Percentiles rank a stretch among this genome's conserved stretches.
phyloP scores from a whole-genome alignment of 2,888 invertebrate genomes.

The Sthenelais limicola region DNA sequence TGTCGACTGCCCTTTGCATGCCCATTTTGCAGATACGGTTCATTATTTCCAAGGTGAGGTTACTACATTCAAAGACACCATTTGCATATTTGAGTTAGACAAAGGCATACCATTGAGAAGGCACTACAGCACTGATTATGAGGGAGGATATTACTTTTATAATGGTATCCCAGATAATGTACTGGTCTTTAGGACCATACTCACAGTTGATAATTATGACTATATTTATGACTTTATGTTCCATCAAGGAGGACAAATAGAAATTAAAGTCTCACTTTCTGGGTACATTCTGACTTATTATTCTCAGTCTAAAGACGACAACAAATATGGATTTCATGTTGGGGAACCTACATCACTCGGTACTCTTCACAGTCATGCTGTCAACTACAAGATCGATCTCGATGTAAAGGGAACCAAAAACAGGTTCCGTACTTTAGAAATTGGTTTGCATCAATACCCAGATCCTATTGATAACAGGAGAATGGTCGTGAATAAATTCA shows the following conservation, averaged over 20 bases:
- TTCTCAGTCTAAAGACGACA: not conserved
- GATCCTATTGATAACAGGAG: no score
- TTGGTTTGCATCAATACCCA: no score
- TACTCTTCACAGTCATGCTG: not conserved
- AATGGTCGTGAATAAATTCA: no score
- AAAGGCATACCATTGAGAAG: not conserved
- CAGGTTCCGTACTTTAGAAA: not conserved
- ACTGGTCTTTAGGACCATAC: not conserved
- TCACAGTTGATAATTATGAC: not conserved
- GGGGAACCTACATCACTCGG: not conserved
- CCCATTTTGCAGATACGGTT: not conserved
- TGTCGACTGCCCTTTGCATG: not conserved
- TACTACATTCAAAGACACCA: not conserved
- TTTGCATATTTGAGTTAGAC: not conserved
- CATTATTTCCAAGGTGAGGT: not conserved
- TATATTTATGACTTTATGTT: not conserved
- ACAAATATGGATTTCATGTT: not conserved
- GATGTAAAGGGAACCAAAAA: not conserved
- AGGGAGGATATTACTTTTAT: not conserved
- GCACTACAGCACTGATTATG: not conserved
- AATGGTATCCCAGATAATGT: not conserved
- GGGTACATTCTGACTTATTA: not conserved
- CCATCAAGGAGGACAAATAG: not conserved
- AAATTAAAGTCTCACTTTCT: not conserved
- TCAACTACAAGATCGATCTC: not conserved